Evolutionary conservation across 1,140 invertebrate species (phyloP), one percentile per base, ranked within the genome.

Genomic region (Agrilus planipennis): DNA sequence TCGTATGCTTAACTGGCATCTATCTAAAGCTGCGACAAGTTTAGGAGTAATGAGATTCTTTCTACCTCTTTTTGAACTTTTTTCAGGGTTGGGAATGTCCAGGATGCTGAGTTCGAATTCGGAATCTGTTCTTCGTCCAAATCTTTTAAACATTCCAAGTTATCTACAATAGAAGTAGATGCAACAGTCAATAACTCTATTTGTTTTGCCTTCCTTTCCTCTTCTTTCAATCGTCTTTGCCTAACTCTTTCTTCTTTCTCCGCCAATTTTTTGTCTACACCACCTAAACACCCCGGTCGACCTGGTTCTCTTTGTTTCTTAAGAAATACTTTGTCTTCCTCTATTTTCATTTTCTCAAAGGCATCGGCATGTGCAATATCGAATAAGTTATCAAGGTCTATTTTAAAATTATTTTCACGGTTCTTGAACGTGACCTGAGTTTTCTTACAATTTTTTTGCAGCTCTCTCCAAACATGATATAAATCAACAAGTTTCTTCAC

Each of bases 241-340:
- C 34, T 28, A 32, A 32, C 31, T 25, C 28, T 34, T 40, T 48
- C 41, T 50, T 52, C 49, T 47, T 46, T 55, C 9, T 53, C 46
- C 0, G 47, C 17, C 10, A 47, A 43, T 30, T 50, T 55, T 51
- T 55, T 50, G 20, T 53, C 44, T 17, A 55, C 46, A 25, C 47
- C 51, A 1, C 39, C 47, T 46, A 53, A 49, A n/a, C n/a, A n/a
- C n/a, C 49, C 43, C 25, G 29, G 19, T 34, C 51, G 23, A 36
- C 46, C 21, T 47, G 45, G 4, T 39, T 49, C 29, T 53, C 45
- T 55, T 39, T 57, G 46, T 31, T 41, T 35, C 37, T 50, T 30
- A 43, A 56, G 51, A 41, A 60, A 52, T 27, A 48, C 34, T 41
- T 34, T 54, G 47, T 57, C 46, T 47, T 57, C 47, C 15, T 55